Base-by-base conservation (phyloP, 1,140 invertebrate genomes). In the Cheumatopsyche charites region DNA sequence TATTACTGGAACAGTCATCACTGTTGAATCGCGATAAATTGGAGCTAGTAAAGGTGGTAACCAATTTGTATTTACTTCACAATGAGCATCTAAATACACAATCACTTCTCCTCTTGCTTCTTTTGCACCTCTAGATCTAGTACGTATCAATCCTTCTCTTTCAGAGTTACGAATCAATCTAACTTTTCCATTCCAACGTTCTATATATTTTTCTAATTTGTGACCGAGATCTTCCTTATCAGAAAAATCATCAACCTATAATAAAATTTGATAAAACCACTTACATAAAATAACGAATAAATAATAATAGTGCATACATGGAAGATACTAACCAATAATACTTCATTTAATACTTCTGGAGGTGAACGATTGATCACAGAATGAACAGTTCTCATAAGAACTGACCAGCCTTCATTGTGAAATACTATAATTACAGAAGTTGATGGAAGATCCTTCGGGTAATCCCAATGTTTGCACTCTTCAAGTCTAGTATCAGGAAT, bases 361-460 rank as follows among this genome's bases (percentile, higher is more conserved):
- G 97, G 98, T 0, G 95, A 93, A 68, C 95, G 88, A 78, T 98
- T 94, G 21, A 99, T 90, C 4, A 99, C 94, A 74, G 93, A 94
- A 80, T 99, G 96, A 0, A 99, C 95, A n/a, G 97, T 99, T 74
- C 97, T 84, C 84, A 99, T 87, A 12, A 99, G 85, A 1, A 97
- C 95, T 0, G 94, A 94, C 88, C 93, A 98, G 1, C 97, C 98
- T 84, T 99, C 96, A 82, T 99, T 99, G 80, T 99, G 97, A 81
- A 99, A 99, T 11, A 99, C 98, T 72, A 99, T 91, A 73, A 99
- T 97, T 0, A 99, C 95, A 80, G 93, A 96, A 2, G 96, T 95
- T 62, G 87, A 90, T 0, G 97, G 96, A 75, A 99, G 85, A 71
- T 92, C 85, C 76, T 89, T 87, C 5, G 96, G 94, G 83, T 99